Base-by-base conservation (phyloP, 2,113 vertebrate genomes). In the Diphyllodes magnificus region DNA sequence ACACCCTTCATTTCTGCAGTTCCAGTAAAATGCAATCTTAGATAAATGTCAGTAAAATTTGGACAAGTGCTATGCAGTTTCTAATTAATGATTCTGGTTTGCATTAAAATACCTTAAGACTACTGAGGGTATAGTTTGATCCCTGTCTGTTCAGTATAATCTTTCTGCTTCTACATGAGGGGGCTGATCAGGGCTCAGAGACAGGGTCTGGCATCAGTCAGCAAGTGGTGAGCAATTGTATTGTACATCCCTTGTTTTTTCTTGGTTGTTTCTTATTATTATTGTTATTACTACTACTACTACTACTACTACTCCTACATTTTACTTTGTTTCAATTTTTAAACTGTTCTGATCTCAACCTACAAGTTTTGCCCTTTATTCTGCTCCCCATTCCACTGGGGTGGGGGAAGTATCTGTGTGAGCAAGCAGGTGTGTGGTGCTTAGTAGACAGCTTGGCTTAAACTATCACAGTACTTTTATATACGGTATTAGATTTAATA, bases 351-450 rank as follows among this genome's bases (percentile, higher is more conserved):
- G 14, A 19, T 30, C 16, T 21, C 13, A 35, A 21, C 28, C 15
- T 42, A 14, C 16, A 66, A 17, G 20, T 31, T 49, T 56, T 57
- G 57, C 10, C 13, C 64, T 40, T 27, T 49, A 49, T 40, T 75
- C 23, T 49, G n/a, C 10, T n/a, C 16, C 20, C 13, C 16, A 35
- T 57, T 65, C 51, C 60, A 31, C 51, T 42, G 35, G 15, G 9
- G 13, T 14, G 7, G 13, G 11, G 14, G 23, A 54, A 54, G 9
- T 2, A 2, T 56, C 11, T 25, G 27, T 20, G 15, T n/a, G 42
- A n/a, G 23, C 11, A 3, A 45, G 31, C 0, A 0, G 49, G 23
- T 54, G 19, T 28, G 50, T 23, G 12, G 24, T 64, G 28, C 23
- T 56, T 56, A 10, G 28, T 16, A 49, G 19, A 10, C 10, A 65